Conservation (phyloP, 1,140 invertebrate genomes). For the Semibalanus balanoides region DNA sequence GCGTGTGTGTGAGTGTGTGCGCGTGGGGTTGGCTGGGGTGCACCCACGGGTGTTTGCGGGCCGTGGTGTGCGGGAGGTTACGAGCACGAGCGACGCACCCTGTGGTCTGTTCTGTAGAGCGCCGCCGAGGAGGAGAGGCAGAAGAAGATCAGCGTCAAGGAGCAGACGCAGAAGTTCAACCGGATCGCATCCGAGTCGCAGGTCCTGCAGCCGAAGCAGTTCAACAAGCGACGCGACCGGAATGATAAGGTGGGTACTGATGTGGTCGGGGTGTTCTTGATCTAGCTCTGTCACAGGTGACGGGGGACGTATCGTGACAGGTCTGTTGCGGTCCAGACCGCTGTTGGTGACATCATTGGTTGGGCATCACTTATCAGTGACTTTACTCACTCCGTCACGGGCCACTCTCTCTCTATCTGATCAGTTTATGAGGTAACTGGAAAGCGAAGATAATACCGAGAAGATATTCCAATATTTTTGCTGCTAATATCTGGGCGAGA, state of each 20-base stretch:
- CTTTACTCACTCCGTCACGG: too few species aligned
- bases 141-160: slow-evolving; percentile 66
- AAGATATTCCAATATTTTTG: too few species aligned
- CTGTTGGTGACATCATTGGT: too few species aligned
- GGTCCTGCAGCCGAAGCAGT: slow-evolving; percentile 4
- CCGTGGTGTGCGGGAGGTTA: background rate
- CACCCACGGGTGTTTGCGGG: background rate
- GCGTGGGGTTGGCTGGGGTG: too few species aligned
- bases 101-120: slow-evolving; percentile 12
- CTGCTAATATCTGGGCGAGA: too few species aligned
- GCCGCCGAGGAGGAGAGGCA: slow-evolving; percentile 24
- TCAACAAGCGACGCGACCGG: background rate
- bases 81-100: slow-evolving; percentile 15
- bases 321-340: too few species aligned
- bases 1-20: background rate
- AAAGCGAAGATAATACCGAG: too few species aligned
- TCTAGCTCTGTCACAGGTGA: too few species aligned
- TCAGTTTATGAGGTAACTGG: too few species aligned
- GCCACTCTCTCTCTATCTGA: too few species aligned
- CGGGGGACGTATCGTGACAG: too few species aligned
- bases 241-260: background rate
- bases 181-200: slow-evolving; percentile 57
- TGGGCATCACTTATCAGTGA: too few species aligned
- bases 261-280: background rate
- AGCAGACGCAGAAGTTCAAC: slow-evolving; percentile 82